Conservation (phyloP, 1,140 invertebrate genomes). For the Drosophila novamexicana region DNA sequence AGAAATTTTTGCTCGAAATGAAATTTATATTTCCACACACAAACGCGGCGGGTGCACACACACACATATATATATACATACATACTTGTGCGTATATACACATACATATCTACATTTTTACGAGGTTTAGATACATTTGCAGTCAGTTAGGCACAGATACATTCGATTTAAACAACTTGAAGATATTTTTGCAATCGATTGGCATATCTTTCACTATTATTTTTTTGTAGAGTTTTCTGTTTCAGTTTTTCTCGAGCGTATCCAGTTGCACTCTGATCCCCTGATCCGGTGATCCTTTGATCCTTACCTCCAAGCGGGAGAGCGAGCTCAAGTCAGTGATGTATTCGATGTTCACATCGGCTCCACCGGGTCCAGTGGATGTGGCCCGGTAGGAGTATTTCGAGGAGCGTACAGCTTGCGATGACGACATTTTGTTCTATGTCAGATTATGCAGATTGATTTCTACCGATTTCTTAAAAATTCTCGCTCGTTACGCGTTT, state of each 20-base stretch:
- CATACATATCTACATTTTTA: conserved; percentile 36
- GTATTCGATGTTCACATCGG: conserved; percentile 97
- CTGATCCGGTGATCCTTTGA: conserved; percentile 10
- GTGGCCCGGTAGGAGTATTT: conserved; percentile 93
- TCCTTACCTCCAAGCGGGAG: conserved; percentile 94
- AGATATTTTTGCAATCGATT: conserved; percentile 8
- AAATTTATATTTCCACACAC: conserved; percentile 81
- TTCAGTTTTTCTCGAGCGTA: neutral
- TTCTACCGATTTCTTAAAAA: conserved; percentile 36
- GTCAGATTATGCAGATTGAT: conserved; percentile 57
- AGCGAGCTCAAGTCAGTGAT: conserved; percentile 95
- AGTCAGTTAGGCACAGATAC: conserved; percentile 46
- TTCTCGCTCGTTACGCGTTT: conserved; percentile 56
- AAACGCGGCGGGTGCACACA: conserved; percentile 46
- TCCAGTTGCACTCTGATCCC: conserved; percentile 7
- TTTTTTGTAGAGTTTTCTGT: conserved; percentile 30
- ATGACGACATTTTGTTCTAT: conserved; percentile 85
- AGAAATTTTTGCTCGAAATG: conserved; percentile 67
- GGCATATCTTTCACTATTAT: conserved; percentile 8
- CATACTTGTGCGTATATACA: conserved; percentile 27
- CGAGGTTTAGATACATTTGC: conserved; percentile 44
- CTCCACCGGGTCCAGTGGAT: conserved; percentile 90
- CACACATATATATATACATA: conserved; percentile 19
- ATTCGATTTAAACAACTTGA: conserved; percentile 22
- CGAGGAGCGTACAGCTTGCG: conserved; percentile 92